These are phyloP conservation scores for Alligator mississippiensis DNA, from an alignment of 2,113 vertebrate species.

Conservation along the genomic window DNA sequence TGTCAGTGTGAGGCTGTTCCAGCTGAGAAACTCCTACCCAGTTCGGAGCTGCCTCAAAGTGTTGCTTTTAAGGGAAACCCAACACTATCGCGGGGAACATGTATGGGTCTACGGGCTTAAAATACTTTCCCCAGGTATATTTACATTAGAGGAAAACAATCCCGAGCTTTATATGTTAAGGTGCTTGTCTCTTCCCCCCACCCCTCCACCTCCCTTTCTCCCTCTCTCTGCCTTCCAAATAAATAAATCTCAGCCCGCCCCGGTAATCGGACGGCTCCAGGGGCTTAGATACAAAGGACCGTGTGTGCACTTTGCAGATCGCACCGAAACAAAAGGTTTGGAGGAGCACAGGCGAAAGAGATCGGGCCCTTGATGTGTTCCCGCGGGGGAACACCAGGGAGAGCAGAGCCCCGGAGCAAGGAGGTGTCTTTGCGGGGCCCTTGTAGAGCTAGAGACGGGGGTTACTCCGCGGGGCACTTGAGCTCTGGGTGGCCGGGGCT, in stretches of 20 bases:
- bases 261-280: background rate
- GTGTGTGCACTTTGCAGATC: background rate
- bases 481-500: background rate
- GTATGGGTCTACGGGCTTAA: background rate
- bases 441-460: background rate
- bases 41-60: background rate
- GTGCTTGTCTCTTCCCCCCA: too few species aligned
- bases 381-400: background rate
- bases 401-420: background rate
- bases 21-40: slow-evolving; percentile 76
- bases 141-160: background rate
- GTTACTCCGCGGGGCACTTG: background rate
- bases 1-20: slow-evolving; percentile 79
- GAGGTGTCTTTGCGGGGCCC: background rate
- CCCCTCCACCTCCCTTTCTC: too few species aligned
- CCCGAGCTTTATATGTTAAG: accelerated
- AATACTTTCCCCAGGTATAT: background rate
- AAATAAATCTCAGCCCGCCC: accelerated
- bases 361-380: background rate
- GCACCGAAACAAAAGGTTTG: background rate
- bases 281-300: accelerated
- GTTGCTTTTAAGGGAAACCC: slow-evolving; percentile 29
- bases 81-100: background rate
- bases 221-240: accelerated
- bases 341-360: background rate